Conservation (phyloP, 1,140 invertebrate species). For the Megalopta genalis region DNA sequence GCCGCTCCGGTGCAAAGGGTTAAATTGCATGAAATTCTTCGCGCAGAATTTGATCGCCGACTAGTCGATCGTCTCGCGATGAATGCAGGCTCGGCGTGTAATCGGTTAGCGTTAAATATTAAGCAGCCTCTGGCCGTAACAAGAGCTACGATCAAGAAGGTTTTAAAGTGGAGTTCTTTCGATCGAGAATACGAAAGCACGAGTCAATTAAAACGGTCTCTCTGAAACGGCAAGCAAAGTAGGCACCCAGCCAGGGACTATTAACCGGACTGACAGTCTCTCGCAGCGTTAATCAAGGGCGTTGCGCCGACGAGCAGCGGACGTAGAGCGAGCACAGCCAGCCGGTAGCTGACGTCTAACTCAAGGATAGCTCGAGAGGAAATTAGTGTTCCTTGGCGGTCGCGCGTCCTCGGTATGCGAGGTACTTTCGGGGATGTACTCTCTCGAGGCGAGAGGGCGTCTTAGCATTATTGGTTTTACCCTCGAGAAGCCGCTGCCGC, state of each 20-base stretch:
- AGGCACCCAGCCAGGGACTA: background rate
- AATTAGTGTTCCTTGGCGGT: conserved; percentile 75
- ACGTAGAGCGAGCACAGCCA: conserved; percentile 14
- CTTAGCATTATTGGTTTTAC: conserved; percentile 78
- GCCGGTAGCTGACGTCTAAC: conserved; percentile 74
- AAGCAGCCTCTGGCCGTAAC: too few relatives aligned
- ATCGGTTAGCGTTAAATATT: too few relatives aligned
- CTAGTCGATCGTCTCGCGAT: too few relatives aligned
- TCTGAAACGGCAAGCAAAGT: background rate
- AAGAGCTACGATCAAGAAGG: too few relatives aligned
- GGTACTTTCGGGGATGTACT: conserved; percentile 64
- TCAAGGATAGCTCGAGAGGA: conserved; percentile 65
- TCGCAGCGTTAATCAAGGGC: conserved; percentile 40
- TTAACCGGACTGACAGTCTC: conserved; percentile 31
- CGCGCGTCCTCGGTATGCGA: conserved; percentile 69
- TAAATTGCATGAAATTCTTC: too few relatives aligned
- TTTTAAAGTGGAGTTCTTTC: too few relatives aligned
- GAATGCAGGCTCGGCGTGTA: too few relatives aligned
- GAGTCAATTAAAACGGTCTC: background rate
- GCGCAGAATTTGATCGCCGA: too few relatives aligned
- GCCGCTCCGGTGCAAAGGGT: too few relatives aligned
- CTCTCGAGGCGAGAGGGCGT: conserved; percentile 57
- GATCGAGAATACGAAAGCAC: background rate
- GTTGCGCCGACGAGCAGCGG: conserved; percentile 16
- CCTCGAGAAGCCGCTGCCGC: conserved; percentile 49